These are phyloP conservation scores for Octonoba sinensis DNA, from an alignment of 2,888 invertebrate species.

Conservation along the genomic window DNA sequence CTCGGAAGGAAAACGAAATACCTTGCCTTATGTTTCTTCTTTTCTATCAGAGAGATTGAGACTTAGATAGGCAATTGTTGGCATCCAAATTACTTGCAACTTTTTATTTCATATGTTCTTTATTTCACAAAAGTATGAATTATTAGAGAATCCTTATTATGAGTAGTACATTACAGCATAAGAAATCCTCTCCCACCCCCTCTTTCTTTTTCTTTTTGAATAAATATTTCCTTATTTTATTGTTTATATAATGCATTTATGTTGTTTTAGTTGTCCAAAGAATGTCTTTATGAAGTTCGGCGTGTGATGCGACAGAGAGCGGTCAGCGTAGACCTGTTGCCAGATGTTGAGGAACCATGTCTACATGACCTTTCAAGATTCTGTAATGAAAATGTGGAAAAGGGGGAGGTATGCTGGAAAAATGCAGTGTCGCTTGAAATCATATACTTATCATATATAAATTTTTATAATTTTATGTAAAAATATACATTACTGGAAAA, in stretches of 20 bases:
- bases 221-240: not conserved
- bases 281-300: constrained; percentile 80
- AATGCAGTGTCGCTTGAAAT: not conserved
- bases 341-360: constrained; percentile 92
- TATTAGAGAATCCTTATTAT: too few relatives aligned
- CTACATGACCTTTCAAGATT: constrained; percentile 85
- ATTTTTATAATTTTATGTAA: too few relatives aligned
- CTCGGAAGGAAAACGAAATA: too few relatives aligned
- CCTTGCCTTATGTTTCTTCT: too few relatives aligned
- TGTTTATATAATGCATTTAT: not conserved
- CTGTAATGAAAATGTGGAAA: constrained; percentile 87
- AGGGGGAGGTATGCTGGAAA: constrained; percentile 77
- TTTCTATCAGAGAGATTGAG: too few relatives aligned
- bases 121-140: too few relatives aligned
- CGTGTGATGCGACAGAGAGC: constrained; percentile 94
- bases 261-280: constrained; percentile 72
- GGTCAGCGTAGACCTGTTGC: constrained; percentile 90
- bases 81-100: too few relatives aligned
- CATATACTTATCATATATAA: not conserved
- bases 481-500: too few relatives aligned
- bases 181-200: too few relatives aligned
- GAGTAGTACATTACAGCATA: too few relatives aligned
- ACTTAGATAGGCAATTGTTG: too few relatives aligned
- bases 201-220: not conserved
- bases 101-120: too few relatives aligned